phyloP scores from a whole-genome alignment of 2,113 vertebrate genomes.

The Elanus axillaris region DNA sequence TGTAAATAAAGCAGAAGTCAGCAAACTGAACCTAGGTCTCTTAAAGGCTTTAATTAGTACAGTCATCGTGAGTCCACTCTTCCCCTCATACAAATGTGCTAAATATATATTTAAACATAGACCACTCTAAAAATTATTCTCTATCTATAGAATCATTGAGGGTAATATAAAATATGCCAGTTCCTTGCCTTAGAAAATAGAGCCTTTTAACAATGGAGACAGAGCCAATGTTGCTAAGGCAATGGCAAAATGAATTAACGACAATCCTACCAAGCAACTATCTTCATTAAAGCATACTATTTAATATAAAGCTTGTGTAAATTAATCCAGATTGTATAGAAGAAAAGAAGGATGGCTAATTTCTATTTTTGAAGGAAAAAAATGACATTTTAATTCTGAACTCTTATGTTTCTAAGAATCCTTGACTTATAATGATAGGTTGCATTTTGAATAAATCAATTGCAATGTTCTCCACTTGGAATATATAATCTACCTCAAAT shows the following conservation, averaged over 20 bases:
- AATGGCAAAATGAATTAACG: not conserved
- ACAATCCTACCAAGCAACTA: not conserved
- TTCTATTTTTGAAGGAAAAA: not conserved
- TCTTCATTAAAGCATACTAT: not conserved
- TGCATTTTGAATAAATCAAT: conserved; percentile 25
- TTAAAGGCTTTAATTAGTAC: not conserved
- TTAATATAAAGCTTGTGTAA: not conserved
- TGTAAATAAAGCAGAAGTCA: not conserved
- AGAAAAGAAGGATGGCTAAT: not conserved
- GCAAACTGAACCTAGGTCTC: not conserved
- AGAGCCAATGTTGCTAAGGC: not conserved
- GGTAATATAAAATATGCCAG: not conserved
- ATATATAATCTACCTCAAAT: not conserved
- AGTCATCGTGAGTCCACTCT: not conserved
- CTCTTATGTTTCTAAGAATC: not conserved
- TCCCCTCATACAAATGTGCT: not conserved
- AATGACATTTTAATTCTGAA: not conserved
- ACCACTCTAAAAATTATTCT: not conserved
- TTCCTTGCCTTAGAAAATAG: not conserved
- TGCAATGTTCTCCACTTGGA: not conserved
- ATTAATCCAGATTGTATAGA: not conserved
- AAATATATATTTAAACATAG: not conserved
- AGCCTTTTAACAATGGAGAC: not conserved
- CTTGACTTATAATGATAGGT: conserved; percentile 27
- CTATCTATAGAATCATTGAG: not conserved